phyloP scores from a whole-genome alignment of 2,113 vertebrate genomes.

The Mesitornis unicolor region DNA sequence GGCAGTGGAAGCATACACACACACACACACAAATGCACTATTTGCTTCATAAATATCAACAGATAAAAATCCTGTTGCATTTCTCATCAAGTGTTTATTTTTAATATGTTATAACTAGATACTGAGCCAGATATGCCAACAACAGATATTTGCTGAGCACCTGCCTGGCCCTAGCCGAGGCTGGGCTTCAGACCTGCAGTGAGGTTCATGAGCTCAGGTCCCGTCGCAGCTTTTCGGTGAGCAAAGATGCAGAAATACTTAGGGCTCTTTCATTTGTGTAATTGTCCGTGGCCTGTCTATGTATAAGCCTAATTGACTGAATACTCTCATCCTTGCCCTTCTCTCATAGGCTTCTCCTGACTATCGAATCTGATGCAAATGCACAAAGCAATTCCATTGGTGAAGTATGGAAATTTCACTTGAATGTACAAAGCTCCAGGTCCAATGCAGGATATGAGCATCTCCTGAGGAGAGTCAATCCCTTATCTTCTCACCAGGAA shows the following conservation, averaged over 20 bases:
- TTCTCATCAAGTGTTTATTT: not conserved
- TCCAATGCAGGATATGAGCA: rapidly evolving
- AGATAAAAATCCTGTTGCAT: not conserved
- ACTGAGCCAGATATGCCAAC: not conserved
- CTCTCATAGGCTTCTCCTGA: not conserved
- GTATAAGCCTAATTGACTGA: not conserved
- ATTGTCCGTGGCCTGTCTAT: not conserved
- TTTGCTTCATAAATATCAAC: not conserved
- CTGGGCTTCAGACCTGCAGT: not conserved
- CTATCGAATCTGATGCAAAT: not conserved
- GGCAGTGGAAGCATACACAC: not conserved
- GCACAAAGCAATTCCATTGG: not conserved
- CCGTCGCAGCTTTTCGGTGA: not conserved
- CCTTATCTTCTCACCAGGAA: not conserved
- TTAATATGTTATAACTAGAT: not conserved
- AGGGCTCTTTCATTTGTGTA: not conserved
- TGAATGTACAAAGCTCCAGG: not conserved
- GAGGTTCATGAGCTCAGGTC: not conserved
- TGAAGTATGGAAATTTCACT: not conserved
- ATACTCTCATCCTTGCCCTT: not conserved
- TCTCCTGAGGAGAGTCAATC: not conserved
- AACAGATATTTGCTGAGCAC: not conserved
- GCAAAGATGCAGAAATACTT: not conserved
- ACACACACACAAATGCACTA: not conserved
- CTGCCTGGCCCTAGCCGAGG: not conserved